phyloP scores from a whole-genome alignment of 1,140 invertebrate genomes.

The Scaptomyza graminum region DNA sequence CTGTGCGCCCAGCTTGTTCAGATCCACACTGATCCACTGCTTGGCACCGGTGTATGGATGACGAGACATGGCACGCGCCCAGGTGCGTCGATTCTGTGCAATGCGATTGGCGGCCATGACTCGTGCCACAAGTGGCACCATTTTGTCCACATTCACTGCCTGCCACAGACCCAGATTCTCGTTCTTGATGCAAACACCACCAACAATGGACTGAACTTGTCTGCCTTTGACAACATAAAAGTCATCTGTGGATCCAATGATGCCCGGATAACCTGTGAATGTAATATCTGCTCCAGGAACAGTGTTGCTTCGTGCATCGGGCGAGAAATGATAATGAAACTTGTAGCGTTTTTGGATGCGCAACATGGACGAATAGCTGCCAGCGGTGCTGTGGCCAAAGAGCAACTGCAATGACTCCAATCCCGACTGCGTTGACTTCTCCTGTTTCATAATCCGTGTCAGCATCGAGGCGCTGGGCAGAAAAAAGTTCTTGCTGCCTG shows the following conservation, averaged over 20 bases:
- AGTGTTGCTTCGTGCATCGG: slow-evolving; percentile 85
- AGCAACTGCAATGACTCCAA: slow-evolving; percentile 69
- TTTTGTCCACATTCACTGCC: slow-evolving; percentile 85
- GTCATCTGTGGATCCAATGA: slow-evolving; percentile 94
- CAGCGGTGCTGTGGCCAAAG: slow-evolving; percentile 85
- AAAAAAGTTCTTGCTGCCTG: slow-evolving; percentile 69
- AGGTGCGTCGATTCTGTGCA: slow-evolving; percentile 88
- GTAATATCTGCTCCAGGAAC: slow-evolving; percentile 89
- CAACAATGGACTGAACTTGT: slow-evolving; percentile 85
- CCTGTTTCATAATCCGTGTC: slow-evolving; percentile 62
- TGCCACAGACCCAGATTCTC: slow-evolving; percentile 85
- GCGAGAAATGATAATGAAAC: slow-evolving; percentile 89
- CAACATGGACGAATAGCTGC: slow-evolving; percentile 93
- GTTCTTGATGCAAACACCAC: slow-evolving; percentile 86
- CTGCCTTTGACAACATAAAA: slow-evolving; percentile 88
- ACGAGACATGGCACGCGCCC: slow-evolving; percentile 87
- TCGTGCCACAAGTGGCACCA: slow-evolving; percentile 91
- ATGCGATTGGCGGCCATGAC: slow-evolving; percentile 94
- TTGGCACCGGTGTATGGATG: slow-evolving; percentile 94
- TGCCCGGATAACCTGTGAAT: slow-evolving; percentile 95
- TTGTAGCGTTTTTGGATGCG: slow-evolving; percentile 95
- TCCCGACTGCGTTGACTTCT: slow-evolving; percentile 39
- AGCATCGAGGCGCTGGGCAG: slow-evolving; percentile 80
- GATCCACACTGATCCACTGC: slow-evolving; percentile 94
- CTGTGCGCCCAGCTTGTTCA: slow-evolving; percentile 84